Evolutionary conservation across 2,797 vertebrate genomes (phyloP).

Genomic region (Taeniopygia guttata): DNA sequence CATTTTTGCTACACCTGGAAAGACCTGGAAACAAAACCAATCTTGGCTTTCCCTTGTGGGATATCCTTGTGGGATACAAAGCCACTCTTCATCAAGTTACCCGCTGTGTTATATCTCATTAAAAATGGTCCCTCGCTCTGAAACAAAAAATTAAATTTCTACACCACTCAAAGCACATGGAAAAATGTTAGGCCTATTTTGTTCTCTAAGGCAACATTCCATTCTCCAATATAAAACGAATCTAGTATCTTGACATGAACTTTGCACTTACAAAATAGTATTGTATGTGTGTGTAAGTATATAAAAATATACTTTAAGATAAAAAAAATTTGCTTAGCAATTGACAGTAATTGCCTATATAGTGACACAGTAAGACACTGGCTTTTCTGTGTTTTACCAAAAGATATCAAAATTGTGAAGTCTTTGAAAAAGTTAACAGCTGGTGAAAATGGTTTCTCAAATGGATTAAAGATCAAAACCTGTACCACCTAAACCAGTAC

Average conservation of each 20-base stretch:
- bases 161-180: background rate
- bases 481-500: background rate
- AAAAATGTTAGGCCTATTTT: background rate
- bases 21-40: background rate
- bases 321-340: background rate
- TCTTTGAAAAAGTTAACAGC: background rate
- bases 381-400: background rate
- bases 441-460: background rate
- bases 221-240: background rate
- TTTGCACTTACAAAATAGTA: background rate
- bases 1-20: background rate
- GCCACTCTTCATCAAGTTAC: fast-evolving
- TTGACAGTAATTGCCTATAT: background rate
- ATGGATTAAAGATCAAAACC: background rate
- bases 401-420: background rate
- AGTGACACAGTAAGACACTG: background rate
- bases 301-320: background rate
- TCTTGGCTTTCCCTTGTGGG: background rate
- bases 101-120: background rate
- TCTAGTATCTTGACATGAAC: background rate
- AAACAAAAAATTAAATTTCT: background rate
- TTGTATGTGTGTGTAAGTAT: fast-evolving
- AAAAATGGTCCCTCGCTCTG: background rate
- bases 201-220: background rate
- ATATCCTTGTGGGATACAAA: background rate